These are phyloP conservation scores for Periophthalmus modestus DNA, from an alignment of 2,113 vertebrate species.

Conservation along the genomic window DNA sequence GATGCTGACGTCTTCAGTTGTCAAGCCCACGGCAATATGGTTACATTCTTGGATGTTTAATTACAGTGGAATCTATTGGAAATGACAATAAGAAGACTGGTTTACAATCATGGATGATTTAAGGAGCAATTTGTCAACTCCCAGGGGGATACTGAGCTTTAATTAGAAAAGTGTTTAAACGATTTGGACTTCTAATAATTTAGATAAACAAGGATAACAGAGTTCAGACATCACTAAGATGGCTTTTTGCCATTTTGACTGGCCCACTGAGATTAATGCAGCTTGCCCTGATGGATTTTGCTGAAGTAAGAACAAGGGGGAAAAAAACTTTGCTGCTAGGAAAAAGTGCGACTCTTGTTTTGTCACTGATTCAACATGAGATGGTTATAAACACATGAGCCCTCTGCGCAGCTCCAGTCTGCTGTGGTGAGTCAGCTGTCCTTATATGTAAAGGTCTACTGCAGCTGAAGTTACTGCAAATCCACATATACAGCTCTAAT, in stretches of 20 bases:
- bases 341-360: constrained; percentile 19
- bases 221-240: constrained; percentile 23
- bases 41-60: constrained; percentile 4
- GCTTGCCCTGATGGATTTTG: constrained; percentile 31
- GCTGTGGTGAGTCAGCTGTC: constrained; percentile 68
- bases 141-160: constrained; percentile 20
- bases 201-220: constrained; percentile 7
- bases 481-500: constrained; percentile 18
- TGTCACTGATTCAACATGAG: constrained; percentile 32
- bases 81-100: not conserved
- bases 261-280: constrained; percentile 24
- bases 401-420: constrained; percentile 45
- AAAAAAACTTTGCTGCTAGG: not conserved
- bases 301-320: not conserved
- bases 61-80: constrained; percentile 24
- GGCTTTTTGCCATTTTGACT: constrained; percentile 26
- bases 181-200: constrained; percentile 1
- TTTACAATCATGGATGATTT: constrained; percentile 9
- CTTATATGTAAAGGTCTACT: constrained; percentile 34
- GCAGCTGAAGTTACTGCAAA: constrained; percentile 46
- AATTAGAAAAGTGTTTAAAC: constrained; percentile 19
- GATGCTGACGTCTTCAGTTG: constrained; percentile 38
- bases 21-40: not conserved
- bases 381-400: constrained; percentile 30
- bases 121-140: not conserved